These are phyloP conservation scores for Lerista edwardsae DNA, from an alignment of 2,797 vertebrate species.

Conservation along the genomic window DNA sequence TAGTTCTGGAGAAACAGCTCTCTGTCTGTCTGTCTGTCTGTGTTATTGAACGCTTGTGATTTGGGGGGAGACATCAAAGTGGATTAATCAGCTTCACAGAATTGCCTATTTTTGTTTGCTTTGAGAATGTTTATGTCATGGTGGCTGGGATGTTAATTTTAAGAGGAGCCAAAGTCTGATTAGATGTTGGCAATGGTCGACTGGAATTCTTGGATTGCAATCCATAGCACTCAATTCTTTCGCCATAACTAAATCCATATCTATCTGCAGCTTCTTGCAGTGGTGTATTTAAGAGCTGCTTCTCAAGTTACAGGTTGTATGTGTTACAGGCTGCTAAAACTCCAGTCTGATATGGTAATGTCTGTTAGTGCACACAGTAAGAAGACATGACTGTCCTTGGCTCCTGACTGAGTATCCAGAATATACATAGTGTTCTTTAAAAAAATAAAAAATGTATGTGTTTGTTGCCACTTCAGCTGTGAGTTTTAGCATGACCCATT, in stretches of 20 bases:
- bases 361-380: no score
- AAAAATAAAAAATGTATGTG: not conserved
- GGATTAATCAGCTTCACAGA: not conserved
- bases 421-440: not conserved
- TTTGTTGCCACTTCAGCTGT: not conserved
- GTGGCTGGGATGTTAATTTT: not conserved
- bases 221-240: not conserved
- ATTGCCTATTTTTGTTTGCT: not conserved
- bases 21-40: not conserved
- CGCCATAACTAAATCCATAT: not conserved
- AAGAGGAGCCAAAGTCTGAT: not conserved
- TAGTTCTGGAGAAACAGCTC: not conserved
- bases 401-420: not conserved
- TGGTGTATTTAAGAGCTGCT: not conserved
- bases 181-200: not conserved
- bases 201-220: not conserved
- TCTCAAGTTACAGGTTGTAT: not conserved
- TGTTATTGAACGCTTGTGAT: not conserved
- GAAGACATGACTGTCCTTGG: not conserved
- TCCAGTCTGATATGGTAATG: no score
- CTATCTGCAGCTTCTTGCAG: not conserved
- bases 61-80: not conserved
- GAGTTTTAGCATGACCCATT: not conserved
- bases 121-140: not conserved
- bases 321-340: not conserved